Evolutionary conservation across 2,797 vertebrate species (phyloP), one percentile per base, ranked within the genome.

Genomic region (Zalophus californianus): DNA sequence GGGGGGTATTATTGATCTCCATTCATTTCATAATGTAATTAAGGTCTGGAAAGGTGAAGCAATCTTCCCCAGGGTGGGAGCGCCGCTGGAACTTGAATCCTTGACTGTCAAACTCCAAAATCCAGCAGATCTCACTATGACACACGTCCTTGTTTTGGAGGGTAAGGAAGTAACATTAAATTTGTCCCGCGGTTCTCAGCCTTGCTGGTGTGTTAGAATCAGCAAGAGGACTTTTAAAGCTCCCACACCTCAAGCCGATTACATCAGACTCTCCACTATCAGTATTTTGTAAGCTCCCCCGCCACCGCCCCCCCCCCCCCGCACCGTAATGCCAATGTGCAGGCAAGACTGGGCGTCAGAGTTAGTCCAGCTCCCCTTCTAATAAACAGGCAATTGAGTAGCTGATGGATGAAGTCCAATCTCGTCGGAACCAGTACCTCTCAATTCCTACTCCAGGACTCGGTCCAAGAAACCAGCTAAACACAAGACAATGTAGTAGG

Each of bases 1-100:
- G 25, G 20, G 66, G 27, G 18, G 9, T 52, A 29, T 77, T 48
- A 48, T 25, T 94, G 70, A 85, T 70, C 64, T 77, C 54, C 41
- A 87, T 80, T 89, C 60, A 94, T 87, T 95, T 60, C 54, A 44
- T 88, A 82, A 60, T 54, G 56, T 35, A 75, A 62, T 79, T 79
- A 93, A 79, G 44, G 48, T 32, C 93, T 41, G 25, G 25, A 93
- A 85, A 52, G 9, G 5, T 91, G 56, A 84, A 50, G n/a, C 87
- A 2, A 78, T 68, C 96, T 94, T 77, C 92, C 79, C 70, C 13
- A 0, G 12, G 48, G 15, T 20, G 38, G 80, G 44, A 18, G 14
- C 66, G 14, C 52, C 18, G 12, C 54, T 68, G 52, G 35, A 97
- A 86, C 77, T 92, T 77, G 62, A 86, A 86, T 29, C 64, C 86